These are phyloP conservation scores for Dysidea cf. avara DNA, from an alignment of 37 sponge, comb jelly and placozoan genomes.

Conservation along the genomic window DNA sequence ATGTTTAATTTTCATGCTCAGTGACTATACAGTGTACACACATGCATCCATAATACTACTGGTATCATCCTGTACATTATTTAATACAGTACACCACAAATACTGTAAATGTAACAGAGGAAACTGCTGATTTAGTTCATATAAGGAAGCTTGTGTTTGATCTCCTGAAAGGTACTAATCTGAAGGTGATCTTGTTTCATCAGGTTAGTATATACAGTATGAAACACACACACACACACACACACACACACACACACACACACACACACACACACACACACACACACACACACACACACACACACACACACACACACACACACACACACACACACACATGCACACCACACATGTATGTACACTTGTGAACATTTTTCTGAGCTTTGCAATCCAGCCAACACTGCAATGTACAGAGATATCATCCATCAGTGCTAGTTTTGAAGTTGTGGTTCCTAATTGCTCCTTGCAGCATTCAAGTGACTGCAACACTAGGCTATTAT, in stretches of 20 bases:
- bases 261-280: neutral
- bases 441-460: too few species aligned
- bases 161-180: slow-evolving; percentile 27
- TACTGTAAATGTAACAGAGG: slow-evolving; percentile 28
- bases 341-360: too few species aligned
- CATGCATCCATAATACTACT: too few species aligned
- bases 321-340: too few species aligned
- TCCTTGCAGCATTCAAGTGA: too few species aligned
- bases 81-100: slow-evolving; percentile 35
- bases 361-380: too few species aligned
- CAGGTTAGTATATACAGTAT: slow-evolving; percentile 32
- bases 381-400: too few species aligned
- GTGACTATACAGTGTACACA: too few species aligned
- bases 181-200: slow-evolving; percentile 46
- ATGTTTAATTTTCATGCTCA: too few species aligned
- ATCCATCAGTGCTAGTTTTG: too few species aligned
- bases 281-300: neutral
- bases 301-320: neutral
- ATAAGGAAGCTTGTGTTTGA: slow-evolving; percentile 45
- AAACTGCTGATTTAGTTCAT: slow-evolving; percentile 17
- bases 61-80: neutral
- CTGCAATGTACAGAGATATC: too few species aligned
- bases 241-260: neutral
- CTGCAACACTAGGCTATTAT: too few species aligned
- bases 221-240: neutral